A percentile compares a stretch with the other conserved stretches of the same genome.
Evolutionary conservation across 2,797 vertebrate species (phyloP).

Genomic region (Eospalax fontanierii): DNA sequence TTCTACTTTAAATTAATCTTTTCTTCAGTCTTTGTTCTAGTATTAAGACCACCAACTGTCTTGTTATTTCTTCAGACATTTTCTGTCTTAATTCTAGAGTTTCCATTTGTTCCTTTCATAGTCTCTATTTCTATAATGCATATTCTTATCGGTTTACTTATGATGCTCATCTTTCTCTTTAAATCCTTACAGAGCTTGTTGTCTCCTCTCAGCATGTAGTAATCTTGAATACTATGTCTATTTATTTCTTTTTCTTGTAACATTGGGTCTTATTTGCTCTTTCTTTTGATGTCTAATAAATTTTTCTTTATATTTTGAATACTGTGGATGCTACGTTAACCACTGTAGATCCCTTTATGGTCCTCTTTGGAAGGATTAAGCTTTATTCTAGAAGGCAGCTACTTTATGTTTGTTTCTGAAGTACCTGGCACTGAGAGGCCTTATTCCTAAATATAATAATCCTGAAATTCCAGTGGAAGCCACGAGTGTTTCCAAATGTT

Average conservation of each 20-base stretch:
- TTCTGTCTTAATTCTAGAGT: neutral
- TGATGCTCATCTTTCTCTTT: neutral
- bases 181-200: slow-evolving; percentile 18
- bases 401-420: neutral
- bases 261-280: neutral
- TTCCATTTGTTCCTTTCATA: neutral
- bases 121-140: neutral
- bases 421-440: neutral
- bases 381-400: neutral
- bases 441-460: neutral
- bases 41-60: neutral
- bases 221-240: neutral
- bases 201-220: neutral
- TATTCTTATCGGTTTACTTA: neutral
- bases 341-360: neutral
- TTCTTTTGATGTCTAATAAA: neutral
- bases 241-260: slow-evolving; percentile 1
- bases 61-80: neutral
- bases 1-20: slow-evolving; percentile 6
- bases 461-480: neutral
- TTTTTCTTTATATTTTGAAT: neutral
- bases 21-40: neutral
- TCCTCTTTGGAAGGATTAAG: slow-evolving; percentile 32
- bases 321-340: neutral
- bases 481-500: neutral